phyloP scores from a whole-genome alignment of 2,888 invertebrate species.

The Penaeus monodon region DNA sequence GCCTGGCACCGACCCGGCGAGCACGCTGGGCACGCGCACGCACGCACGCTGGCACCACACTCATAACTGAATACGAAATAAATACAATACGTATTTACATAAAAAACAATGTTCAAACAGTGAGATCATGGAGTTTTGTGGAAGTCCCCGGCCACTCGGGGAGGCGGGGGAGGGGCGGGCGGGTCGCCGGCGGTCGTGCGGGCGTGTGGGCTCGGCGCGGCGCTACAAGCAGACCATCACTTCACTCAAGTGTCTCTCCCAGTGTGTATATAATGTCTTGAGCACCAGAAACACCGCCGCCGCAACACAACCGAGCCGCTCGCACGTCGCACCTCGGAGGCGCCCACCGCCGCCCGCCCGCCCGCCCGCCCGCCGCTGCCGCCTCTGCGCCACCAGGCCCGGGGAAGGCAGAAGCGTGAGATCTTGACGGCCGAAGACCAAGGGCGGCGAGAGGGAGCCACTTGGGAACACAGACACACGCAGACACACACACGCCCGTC shows the following conservation, averaged over 20 bases:
- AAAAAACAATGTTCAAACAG: conserved; percentile 16
- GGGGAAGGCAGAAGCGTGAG: conserved; percentile 22
- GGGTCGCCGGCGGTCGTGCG: background rate
- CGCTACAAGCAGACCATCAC: conserved; percentile 4
- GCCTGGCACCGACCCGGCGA: no score
- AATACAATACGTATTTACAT: conserved; percentile 42
- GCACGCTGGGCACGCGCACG: conserved; percentile 1
- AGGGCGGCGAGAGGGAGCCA: background rate
- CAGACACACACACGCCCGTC: background rate
- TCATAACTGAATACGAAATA: conserved; percentile 21
- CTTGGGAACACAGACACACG: background rate
- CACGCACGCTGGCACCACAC: background rate
- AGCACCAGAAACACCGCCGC: conserved; percentile 8
- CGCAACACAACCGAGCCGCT: background rate
- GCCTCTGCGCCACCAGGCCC: background rate
- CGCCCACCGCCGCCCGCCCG: background rate
- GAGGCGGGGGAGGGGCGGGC: background rate
- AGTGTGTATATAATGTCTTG: conserved; percentile 17
- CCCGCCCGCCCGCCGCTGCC: background rate
- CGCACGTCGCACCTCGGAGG: background rate
- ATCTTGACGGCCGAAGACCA: conserved; percentile 16
- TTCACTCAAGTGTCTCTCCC: conserved; percentile 23
- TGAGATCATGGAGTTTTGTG: conserved; percentile 45
- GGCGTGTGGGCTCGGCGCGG: background rate
- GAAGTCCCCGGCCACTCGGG: conserved; percentile 22